phyloP scores from a whole-genome alignment of 2,113 vertebrate species.

The Megaceryle torquata region DNA sequence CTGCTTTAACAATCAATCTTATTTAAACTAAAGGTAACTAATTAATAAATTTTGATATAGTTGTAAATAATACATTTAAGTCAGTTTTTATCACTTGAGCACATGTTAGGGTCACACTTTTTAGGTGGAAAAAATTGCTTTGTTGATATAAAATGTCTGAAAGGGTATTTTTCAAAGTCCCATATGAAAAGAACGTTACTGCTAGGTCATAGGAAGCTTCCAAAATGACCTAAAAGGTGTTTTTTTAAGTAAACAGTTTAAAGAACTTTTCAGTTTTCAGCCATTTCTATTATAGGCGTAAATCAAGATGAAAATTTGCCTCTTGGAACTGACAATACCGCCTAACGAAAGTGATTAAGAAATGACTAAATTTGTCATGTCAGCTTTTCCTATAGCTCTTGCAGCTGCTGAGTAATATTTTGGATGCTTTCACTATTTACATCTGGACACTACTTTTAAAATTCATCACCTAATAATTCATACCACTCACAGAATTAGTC shows the following conservation, averaged over 20 bases:
- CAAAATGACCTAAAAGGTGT: slow-evolving; percentile 64
- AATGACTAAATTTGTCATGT: slow-evolving; percentile 75
- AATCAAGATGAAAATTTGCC: slow-evolving; percentile 72
- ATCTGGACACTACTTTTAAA: slow-evolving; percentile 77
- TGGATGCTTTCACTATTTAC: slow-evolving; percentile 73
- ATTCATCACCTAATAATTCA: slow-evolving; percentile 75
- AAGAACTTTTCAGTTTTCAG: slow-evolving; percentile 67
- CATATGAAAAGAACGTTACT: neutral
- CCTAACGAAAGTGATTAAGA: slow-evolving; percentile 76
- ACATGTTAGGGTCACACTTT: neutral
- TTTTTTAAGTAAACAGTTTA: slow-evolving; percentile 63
- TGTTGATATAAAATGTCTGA: slow-evolving; percentile 43
- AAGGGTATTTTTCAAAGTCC: neutral
- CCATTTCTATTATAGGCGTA: slow-evolving; percentile 67
- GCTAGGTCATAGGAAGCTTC: slow-evolving; percentile 39
- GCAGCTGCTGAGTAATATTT: slow-evolving; percentile 79
- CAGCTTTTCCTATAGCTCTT: slow-evolving; percentile 72
- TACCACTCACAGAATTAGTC: slow-evolving; percentile 62
- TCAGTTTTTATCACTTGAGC: slow-evolving; percentile 36
- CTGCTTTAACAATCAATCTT: slow-evolving; percentile 80
- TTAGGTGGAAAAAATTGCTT: slow-evolving; percentile 25
- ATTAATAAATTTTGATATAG: slow-evolving; percentile 73
- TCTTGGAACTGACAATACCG: slow-evolving; percentile 74
- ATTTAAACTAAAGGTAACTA: slow-evolving; percentile 69
- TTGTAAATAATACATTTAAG: slow-evolving; percentile 70